phyloP scores from a whole-genome alignment of 2,113 vertebrate species.

The Rhinichthys klamathensis region DNA sequence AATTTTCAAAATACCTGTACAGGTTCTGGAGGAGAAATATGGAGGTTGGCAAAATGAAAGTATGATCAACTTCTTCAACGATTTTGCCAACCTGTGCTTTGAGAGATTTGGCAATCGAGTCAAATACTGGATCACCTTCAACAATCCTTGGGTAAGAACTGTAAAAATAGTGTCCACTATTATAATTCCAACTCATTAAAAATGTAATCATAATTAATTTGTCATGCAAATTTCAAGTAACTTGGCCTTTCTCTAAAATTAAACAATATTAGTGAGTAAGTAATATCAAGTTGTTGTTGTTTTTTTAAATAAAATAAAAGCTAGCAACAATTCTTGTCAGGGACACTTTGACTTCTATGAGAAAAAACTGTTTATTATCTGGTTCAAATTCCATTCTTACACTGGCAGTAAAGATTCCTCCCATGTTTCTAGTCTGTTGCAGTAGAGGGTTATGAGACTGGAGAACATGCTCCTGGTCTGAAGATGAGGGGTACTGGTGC shows the following conservation, averaged over 20 bases:
- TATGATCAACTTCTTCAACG: slow-evolving; percentile 82
- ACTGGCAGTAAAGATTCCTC: too few species aligned
- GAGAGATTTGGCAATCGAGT: slow-evolving; percentile 87
- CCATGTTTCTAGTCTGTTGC: slow-evolving; percentile 78
- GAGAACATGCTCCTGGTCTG: slow-evolving; percentile 86
- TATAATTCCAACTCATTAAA: background rate
- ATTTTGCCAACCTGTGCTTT: slow-evolving; percentile 89
- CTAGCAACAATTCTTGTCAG: too few species aligned
- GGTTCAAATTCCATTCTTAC: background rate
- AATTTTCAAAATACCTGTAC: slow-evolving; percentile 28
- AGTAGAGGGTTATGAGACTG: slow-evolving; percentile 86
- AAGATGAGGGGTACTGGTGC: slow-evolving; percentile 79
- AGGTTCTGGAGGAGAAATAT: slow-evolving; percentile 85
- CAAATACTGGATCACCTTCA: slow-evolving; percentile 92
- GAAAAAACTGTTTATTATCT: background rate
- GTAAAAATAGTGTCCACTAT: background rate
- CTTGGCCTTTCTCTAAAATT: background rate
- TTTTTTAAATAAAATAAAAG: too few species aligned
- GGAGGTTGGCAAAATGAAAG: slow-evolving; percentile 90
- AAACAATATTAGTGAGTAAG: background rate
- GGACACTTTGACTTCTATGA: background rate
- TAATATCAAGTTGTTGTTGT: too few species aligned
- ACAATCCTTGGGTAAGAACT: slow-evolving; percentile 83
- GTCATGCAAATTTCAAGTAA: too few species aligned
- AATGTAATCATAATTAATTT: too few species aligned